These are phyloP conservation scores for Ochropleura plecta DNA, from an alignment of 2,888 invertebrate species.

Conservation along the genomic window DNA sequence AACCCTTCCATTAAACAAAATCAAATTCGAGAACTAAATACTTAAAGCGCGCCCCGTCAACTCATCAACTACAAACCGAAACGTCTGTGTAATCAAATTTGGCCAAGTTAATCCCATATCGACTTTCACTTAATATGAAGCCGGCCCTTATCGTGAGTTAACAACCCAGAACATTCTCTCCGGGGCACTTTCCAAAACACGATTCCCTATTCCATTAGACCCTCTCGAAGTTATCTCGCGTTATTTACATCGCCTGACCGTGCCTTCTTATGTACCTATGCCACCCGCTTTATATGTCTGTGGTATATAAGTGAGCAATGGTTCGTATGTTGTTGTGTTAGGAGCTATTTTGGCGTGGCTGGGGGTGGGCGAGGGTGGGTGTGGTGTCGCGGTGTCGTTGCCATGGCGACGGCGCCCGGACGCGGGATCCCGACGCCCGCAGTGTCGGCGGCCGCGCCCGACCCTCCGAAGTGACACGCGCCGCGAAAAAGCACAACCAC, in stretches of 20 bases:
- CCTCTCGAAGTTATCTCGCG: conserved; percentile 89
- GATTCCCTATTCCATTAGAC: conserved; percentile 90
- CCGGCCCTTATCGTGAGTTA: conserved; percentile 77
- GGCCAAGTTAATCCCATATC: conserved; percentile 83
- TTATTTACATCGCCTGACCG: conserved; percentile 91
- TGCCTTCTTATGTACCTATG: conserved; percentile 86
- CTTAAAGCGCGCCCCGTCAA: conserved; percentile 55
- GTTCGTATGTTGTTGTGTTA: conserved; percentile 77
- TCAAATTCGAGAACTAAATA: conserved; percentile 40
- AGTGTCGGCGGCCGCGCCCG: conserved; percentile 90
- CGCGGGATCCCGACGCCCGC: conserved; percentile 92
- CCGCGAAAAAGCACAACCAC: conserved; percentile 90
- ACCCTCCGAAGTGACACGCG: conserved; percentile 90
- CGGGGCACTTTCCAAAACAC: conserved; percentile 89
- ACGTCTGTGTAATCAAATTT: conserved; percentile 85
- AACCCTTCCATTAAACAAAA: conserved; percentile 30
- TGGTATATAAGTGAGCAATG: conserved; percentile 85
- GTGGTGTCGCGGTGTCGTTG: conserved; percentile 90
- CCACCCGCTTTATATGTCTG: conserved; percentile 83
- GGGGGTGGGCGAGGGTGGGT: conserved; percentile 72
- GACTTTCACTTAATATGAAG: conserved; percentile 86
- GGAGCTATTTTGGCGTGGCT: conserved; percentile 76
- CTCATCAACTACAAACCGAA: conserved; percentile 75
- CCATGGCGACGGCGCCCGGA: conserved; percentile 91
- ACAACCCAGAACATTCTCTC: conserved; percentile 87